Evolutionary conservation across 2,888 invertebrate species (phyloP).

Genomic region (Cenopis cana): DNA sequence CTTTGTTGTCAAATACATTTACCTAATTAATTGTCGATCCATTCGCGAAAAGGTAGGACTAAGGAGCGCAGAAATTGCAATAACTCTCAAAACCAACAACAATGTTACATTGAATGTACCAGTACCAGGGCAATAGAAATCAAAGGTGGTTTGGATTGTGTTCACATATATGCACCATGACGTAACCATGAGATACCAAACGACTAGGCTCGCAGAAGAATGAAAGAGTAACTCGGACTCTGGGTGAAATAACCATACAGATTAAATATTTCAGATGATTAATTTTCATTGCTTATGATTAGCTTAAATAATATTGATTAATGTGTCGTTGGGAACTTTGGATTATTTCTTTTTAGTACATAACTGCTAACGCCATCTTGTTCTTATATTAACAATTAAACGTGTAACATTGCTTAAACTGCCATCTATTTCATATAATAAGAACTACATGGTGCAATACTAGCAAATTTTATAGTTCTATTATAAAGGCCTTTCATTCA

Average conservation of each 20-base stretch:
- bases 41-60: too few species aligned
- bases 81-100: conserved; percentile 3
- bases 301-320: not conserved
- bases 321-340: not conserved
- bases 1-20: too few species aligned
- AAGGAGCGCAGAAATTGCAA: too few species aligned
- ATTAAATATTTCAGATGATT: not conserved
- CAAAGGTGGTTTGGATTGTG: conserved; percentile 15
- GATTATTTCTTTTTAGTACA: not conserved
- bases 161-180: conserved; percentile 12
- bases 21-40: too few species aligned
- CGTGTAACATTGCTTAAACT: not conserved
- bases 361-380: conserved; percentile 2
- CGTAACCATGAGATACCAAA: conserved; percentile 40
- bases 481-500: not conserved
- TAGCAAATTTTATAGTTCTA: not conserved
- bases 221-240: not conserved
- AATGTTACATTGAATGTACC: conserved; percentile 34
- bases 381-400: not conserved
- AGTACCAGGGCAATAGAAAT: conserved; percentile 33
- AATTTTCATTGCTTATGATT: not conserved
- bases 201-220: conserved; percentile 21
- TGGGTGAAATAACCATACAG: not conserved
- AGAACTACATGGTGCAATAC: not conserved
- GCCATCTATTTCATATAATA: not conserved